Conservation (phyloP, 1,140 invertebrate genomes). For the Ips typographus region DNA sequence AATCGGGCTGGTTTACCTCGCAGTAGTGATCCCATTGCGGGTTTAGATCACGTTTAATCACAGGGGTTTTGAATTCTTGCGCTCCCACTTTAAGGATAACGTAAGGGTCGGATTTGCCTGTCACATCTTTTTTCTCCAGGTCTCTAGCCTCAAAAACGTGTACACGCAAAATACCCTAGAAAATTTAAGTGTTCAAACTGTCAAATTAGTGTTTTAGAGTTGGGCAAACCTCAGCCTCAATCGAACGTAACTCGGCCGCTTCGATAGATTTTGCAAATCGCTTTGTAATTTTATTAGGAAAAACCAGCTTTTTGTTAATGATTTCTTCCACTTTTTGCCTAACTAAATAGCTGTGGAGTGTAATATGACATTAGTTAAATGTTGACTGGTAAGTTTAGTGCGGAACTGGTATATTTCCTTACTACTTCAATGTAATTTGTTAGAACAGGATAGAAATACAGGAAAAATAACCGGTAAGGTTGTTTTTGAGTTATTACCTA, state of each 20-base stretch:
- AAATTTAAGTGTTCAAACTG: background rate
- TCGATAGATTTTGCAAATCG: conserved; percentile 78
- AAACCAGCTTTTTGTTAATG: conserved; percentile 81
- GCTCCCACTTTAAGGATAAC: conserved; percentile 82
- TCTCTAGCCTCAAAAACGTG: conserved; percentile 88
- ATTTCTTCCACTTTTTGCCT: conserved; percentile 85
- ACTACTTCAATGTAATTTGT: background rate
- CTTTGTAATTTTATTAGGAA: conserved; percentile 90
- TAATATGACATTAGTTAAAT: background rate
- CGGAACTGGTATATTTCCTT: no score
- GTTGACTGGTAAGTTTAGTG: background rate
- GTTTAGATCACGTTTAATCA: conserved; percentile 87
- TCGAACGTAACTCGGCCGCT: conserved; percentile 74
- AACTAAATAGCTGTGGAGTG: conserved; percentile 72
- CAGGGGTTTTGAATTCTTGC: conserved; percentile 80
- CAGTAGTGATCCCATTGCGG: conserved; percentile 93
- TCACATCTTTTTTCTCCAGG: conserved; percentile 88
- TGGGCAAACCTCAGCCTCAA: conserved; percentile 77
- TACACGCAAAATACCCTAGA: conserved; percentile 77
- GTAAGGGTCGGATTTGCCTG: conserved; percentile 94
- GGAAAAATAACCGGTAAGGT: background rate
- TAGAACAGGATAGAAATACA: background rate
- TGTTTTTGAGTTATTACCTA: conserved; percentile 46
- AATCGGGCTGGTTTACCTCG: conserved; percentile 63
- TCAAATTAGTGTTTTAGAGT: conserved; percentile 1